phyloP scores from a whole-genome alignment of 2,888 invertebrate genomes.

The Parelbella ahira region DNA sequence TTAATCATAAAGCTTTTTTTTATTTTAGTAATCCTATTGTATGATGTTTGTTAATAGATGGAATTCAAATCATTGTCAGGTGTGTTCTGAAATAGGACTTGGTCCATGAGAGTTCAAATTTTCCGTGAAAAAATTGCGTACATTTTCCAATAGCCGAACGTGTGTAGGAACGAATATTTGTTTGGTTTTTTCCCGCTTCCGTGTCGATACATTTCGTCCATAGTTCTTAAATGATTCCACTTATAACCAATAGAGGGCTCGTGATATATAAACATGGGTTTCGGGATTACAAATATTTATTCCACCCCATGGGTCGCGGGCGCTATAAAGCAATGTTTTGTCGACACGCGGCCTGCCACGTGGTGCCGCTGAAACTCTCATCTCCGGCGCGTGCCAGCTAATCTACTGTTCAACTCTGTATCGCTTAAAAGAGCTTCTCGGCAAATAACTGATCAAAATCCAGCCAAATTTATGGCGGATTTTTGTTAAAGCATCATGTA shows the following conservation, averaged over 20 bases:
- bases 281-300: conserved; percentile 62
- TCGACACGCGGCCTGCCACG: conserved; percentile 63
- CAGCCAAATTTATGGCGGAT: too few species aligned
- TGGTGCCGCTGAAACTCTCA: conserved; percentile 45
- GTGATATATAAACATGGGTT: conserved; percentile 50
- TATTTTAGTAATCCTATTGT: too few species aligned
- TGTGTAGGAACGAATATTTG: too few species aligned
- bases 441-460: too few species aligned
- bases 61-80: too few species aligned
- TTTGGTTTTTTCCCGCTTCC: conserved; percentile 14
- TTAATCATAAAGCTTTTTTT: too few species aligned
- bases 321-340: conserved; percentile 37
- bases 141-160: too few species aligned
- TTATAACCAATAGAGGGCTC: conserved; percentile 42
- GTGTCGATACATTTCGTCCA: conserved; percentile 25
- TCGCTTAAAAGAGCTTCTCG: not conserved
- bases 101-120: too few species aligned
- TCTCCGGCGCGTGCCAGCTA: conserved; percentile 45
- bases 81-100: too few species aligned
- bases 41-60: too few species aligned
- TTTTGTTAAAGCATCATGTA: too few species aligned
- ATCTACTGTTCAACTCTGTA: conserved; percentile 18
- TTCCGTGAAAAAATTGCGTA: too few species aligned
- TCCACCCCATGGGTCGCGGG: conserved; percentile 38
- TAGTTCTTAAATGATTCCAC: conserved; percentile 37